A percentile compares a stretch with the other conserved stretches of the same genome.
Conservation (phyloP, 2,797 vertebrate species). For the Diglossa cyanea region DNA sequence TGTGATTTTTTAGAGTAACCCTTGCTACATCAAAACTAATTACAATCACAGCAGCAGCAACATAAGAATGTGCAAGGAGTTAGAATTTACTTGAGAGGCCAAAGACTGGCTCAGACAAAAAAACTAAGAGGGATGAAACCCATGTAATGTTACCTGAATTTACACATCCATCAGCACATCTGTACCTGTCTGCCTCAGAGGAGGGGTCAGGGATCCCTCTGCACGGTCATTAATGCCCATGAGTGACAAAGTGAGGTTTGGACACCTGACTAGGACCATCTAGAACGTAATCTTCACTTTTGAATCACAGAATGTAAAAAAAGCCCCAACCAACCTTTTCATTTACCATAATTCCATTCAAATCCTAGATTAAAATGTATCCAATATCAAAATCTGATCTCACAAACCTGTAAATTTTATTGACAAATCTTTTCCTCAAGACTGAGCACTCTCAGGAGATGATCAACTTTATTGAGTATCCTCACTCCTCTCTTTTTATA, state of each 20-base stretch:
- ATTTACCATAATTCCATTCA: not conserved
- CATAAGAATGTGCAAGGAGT: not conserved
- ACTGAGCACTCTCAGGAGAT: not conserved
- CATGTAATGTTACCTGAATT: not conserved
- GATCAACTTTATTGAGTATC: not conserved
- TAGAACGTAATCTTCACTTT: not conserved
- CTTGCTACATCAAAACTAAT: not conserved
- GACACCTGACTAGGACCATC: not conserved
- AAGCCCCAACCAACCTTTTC: not conserved
- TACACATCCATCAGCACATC: not conserved
- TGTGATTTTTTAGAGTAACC: not conserved
- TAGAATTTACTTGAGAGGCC: not conserved
- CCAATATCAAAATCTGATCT: not conserved
- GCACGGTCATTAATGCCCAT: fast-evolving
- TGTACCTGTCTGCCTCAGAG: not conserved
- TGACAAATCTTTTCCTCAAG: not conserved
- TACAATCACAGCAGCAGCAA: not conserved
- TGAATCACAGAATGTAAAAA: not conserved
- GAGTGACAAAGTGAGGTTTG: not conserved
- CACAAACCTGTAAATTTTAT: not conserved
- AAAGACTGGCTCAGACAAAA: not conserved
- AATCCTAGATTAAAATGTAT: not conserved
- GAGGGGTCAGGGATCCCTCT: not conserved
- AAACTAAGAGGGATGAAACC: not conserved
- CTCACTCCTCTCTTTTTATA: not conserved